These are phyloP conservation scores for Acanthosepion pharaonis DNA, from an alignment of 2,888 invertebrate genomes.

Conservation along the genomic window DNA sequence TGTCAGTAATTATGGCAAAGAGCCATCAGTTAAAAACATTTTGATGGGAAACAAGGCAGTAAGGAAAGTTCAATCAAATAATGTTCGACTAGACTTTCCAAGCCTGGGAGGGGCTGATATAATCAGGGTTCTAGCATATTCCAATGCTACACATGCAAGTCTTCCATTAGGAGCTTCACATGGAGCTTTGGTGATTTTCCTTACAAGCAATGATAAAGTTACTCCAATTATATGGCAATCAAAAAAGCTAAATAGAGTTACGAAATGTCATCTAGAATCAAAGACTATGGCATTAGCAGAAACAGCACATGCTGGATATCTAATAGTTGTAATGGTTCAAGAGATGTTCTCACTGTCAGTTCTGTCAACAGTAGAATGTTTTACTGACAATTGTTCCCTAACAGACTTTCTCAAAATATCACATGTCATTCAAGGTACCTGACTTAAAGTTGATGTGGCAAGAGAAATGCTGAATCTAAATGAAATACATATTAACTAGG, in stretches of 20 bases:
- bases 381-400: no score
- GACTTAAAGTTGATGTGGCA: not conserved
- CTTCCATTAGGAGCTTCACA: not conserved
- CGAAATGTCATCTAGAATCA: not conserved
- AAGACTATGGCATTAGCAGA: not conserved
- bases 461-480: not conserved
- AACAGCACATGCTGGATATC: not conserved
- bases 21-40: no score
- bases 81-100: no score
- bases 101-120: no score
- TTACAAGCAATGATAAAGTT: not conserved
- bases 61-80: no score
- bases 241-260: not conserved
- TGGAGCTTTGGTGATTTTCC: not conserved
- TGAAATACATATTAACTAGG: not conserved
- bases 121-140: no score
- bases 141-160: no score
- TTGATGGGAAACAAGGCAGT: no score
- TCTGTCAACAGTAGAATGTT: not conserved
- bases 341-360: not conserved
- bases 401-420: not conserved
- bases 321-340: not conserved
- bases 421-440: not conserved
- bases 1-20: no score
- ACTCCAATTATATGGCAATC: not conserved